A percentile compares a stretch with the other conserved stretches of the same genome.
Conservation (phyloP, 2,113 vertebrate species). For the Tinamus guttatus region DNA sequence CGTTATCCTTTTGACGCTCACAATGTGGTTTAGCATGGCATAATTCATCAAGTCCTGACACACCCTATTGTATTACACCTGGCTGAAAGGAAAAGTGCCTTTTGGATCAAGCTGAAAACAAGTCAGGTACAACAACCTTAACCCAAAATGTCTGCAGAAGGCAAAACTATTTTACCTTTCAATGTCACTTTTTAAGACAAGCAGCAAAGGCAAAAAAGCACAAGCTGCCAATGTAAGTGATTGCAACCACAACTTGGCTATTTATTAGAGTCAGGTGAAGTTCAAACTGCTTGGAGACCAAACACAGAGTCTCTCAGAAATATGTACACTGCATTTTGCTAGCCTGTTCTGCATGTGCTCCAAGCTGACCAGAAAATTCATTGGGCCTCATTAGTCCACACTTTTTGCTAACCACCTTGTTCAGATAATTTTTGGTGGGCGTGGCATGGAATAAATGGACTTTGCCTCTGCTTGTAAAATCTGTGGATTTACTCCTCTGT, state of each 20-base stretch:
- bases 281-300: neutral
- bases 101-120: neutral
- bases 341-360: neutral
- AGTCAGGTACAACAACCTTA: neutral
- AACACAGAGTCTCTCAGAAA: neutral
- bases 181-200: neutral
- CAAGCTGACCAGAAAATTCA: neutral
- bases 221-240: neutral
- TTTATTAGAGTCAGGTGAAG: neutral
- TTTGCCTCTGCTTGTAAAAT: neutral
- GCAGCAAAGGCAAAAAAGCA: neutral
- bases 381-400: neutral
- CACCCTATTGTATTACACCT: neutral
- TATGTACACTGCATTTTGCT: neutral
- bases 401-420: neutral
- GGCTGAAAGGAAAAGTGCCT: conserved; percentile 7
- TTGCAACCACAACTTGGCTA: neutral
- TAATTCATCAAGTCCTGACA: conserved; percentile 34
- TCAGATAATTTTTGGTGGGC: neutral
- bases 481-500: neutral
- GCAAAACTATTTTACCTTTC: neutral
- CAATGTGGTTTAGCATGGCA: neutral
- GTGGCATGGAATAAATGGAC: neutral
- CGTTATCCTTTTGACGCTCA: conserved; percentile 1
- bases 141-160: neutral